Evolutionary conservation across 1,140 invertebrate genomes (phyloP).

Genomic region (Limonius californicus): DNA sequence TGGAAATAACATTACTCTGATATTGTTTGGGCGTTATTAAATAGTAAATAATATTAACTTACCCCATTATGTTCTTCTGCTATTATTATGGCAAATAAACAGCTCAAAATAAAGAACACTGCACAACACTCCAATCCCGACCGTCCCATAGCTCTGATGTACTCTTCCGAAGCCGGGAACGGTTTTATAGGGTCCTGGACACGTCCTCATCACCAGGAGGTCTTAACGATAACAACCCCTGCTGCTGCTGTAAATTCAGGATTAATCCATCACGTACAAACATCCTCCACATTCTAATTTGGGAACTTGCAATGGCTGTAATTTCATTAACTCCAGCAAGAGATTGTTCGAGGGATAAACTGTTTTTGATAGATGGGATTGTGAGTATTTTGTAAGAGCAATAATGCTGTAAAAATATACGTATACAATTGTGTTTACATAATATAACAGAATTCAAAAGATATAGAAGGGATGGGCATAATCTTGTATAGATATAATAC

Average conservation of each 20-base stretch:
- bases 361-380: no score
- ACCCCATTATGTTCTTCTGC: neutral
- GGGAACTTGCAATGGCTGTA: neutral
- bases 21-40: no score
- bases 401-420: no score
- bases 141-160: neutral
- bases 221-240: constrained; percentile 6
- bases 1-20: no score
- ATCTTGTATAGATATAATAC: neutral
- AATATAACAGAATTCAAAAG: neutral
- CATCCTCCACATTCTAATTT: neutral
- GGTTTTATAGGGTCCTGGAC: neutral
- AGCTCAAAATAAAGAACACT: neutral
- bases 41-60: neutral
- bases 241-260: constrained; percentile 2
- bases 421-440: neutral
- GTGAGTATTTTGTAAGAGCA: no score
- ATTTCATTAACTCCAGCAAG: neutral
- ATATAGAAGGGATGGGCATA: no score
- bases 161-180: neutral
- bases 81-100: neutral
- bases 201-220: neutral
- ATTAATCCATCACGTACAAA: constrained; percentile 11
- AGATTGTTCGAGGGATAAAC: neutral
- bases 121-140: neutral